phyloP scores from a whole-genome alignment of 2,888 invertebrate species.

The Philereme vetulata region DNA sequence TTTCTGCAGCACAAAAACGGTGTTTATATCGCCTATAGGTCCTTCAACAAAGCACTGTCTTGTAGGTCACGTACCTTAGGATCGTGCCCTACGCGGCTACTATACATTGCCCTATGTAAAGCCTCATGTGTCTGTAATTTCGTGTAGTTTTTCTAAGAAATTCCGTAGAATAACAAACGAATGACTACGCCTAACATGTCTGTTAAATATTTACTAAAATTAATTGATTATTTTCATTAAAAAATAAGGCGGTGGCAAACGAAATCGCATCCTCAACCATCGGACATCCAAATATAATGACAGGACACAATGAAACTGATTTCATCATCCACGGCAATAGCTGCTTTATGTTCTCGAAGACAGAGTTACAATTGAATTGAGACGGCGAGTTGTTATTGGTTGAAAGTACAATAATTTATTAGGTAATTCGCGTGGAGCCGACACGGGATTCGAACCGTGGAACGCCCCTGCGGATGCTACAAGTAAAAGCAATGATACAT shows the following conservation, averaged over 20 bases:
- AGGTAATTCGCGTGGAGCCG: slow-evolving; percentile 55
- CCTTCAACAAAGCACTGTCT: too few relatives aligned
- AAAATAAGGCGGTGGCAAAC: slow-evolving; percentile 50
- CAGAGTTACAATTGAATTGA: slow-evolving; percentile 14
- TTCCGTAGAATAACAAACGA: not conserved
- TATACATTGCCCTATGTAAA: too few relatives aligned
- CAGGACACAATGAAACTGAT: slow-evolving; percentile 57
- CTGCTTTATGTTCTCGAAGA: slow-evolving; percentile 2
- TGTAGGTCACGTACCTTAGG: too few relatives aligned
- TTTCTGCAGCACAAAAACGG: too few relatives aligned
- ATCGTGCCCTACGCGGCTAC: too few relatives aligned
- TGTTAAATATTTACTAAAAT: not conserved
- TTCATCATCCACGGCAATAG: not conserved
- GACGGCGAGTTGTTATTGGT: slow-evolving; percentile 1
- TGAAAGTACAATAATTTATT: slow-evolving; percentile 55
- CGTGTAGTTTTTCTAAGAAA: not conserved
- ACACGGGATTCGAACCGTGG: slow-evolving; percentile 63
- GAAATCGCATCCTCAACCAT: slow-evolving; percentile 68
- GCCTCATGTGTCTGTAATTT: too few relatives aligned
- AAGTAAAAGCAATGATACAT: slow-evolving; percentile 77
- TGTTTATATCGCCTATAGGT: too few relatives aligned
- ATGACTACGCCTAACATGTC: not conserved
- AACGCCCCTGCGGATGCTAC: slow-evolving; percentile 72
- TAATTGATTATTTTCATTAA: not conserved
- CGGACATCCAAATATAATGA: slow-evolving; percentile 70